Evolutionary conservation across 2,888 invertebrate species (phyloP).

Genomic region (Drosophila subsilvestris): DNA sequence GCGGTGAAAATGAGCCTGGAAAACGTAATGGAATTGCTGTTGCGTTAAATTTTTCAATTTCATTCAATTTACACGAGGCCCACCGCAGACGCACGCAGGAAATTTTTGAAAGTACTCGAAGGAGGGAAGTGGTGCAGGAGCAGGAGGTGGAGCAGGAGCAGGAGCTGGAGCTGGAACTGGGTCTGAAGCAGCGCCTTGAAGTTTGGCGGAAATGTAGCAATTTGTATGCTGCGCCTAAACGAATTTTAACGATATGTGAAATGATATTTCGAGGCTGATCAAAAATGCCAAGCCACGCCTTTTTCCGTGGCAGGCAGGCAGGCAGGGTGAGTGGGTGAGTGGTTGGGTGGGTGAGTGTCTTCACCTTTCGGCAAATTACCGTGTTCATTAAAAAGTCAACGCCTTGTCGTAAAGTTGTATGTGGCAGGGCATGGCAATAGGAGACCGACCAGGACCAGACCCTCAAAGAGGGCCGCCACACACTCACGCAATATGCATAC

Average conservation of each 20-base stretch:
- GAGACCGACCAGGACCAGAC: conserved; percentile 26
- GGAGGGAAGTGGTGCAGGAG: conserved; percentile 26
- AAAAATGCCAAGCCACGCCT: conserved; percentile 61
- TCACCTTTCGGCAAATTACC: conserved; percentile 75
- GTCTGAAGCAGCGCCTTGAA: conserved; percentile 27
- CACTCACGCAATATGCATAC: conserved; percentile 35
- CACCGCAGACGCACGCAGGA: conserved; percentile 56
- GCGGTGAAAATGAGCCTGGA: conserved; percentile 76
- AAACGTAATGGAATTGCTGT: conserved; percentile 79
- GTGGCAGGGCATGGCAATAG: conserved; percentile 38
- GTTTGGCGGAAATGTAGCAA: conserved; percentile 78
- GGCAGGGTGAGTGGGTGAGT: neutral
- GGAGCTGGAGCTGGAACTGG: conserved; percentile 17
- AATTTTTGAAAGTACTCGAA: conserved; percentile 52
- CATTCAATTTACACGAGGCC: conserved; percentile 80
- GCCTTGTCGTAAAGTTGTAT: conserved; percentile 68
- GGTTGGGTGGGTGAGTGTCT: conserved; percentile 32
- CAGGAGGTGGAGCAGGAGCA: conserved; percentile 11
- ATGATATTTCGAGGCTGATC: conserved; percentile 78
- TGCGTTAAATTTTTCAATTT: conserved; percentile 82
- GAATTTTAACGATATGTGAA: conserved; percentile 82
- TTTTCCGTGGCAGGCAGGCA: conserved; percentile 19
- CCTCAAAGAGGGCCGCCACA: neutral
- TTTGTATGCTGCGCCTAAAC: conserved; percentile 81
- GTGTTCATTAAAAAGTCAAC: conserved; percentile 78